Evolutionary conservation across 2,888 invertebrate species (phyloP).

Genomic region (Erebia palarica): DNA sequence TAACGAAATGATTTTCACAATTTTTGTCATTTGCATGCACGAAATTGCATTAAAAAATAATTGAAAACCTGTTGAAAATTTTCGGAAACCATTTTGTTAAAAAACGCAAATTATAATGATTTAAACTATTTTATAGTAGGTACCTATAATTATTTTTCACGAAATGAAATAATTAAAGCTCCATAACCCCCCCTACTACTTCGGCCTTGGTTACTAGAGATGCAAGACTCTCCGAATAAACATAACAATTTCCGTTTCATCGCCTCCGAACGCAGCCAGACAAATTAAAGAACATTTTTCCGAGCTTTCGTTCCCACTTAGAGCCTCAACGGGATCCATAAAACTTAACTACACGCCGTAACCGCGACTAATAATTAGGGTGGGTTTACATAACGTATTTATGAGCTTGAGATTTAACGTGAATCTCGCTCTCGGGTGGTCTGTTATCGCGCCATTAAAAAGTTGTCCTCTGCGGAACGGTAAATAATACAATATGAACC

Average conservation of each 20-base stretch:
- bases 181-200: conserved; percentile 6
- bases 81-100: too few relatives aligned
- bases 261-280: conserved; percentile 66
- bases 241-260: conserved; percentile 76
- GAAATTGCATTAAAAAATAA: too few relatives aligned
- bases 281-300: conserved; percentile 80
- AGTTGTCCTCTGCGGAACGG: conserved; percentile 77
- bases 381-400: conserved; percentile 82
- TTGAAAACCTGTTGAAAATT: too few relatives aligned
- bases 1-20: too few relatives aligned
- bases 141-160: not conserved
- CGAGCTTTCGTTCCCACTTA: conserved; percentile 62
- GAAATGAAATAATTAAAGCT: not conserved
- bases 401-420: conserved; percentile 80
- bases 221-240: conserved; percentile 70
- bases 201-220: conserved; percentile 47
- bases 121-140: too few relatives aligned
- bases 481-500: conserved; percentile 76
- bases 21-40: too few relatives aligned
- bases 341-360: conserved; percentile 79
- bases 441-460: conserved; percentile 81
- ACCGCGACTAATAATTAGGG: conserved; percentile 82
- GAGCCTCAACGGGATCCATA: conserved; percentile 67
- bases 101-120: too few relatives aligned
- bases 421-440: conserved; percentile 74